Percentiles rank a stretch among this genome's conserved stretches.
These are phyloP conservation scores for Pithecia hirsuta DNA, from an alignment of 2,797 vertebrate genomes.

Conservation along the genomic window DNA sequence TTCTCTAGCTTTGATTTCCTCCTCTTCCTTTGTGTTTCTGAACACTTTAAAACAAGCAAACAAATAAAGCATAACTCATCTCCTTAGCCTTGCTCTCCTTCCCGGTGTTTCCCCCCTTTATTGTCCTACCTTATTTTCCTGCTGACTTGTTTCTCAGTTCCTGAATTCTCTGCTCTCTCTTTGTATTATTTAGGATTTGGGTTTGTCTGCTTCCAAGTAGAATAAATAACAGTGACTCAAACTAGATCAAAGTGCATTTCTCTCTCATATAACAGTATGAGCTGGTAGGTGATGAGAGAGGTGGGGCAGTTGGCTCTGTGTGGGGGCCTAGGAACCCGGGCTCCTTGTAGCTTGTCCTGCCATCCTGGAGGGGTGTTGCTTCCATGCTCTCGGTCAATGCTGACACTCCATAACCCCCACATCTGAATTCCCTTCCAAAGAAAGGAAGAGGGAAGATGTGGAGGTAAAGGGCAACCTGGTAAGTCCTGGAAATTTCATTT, in stretches of 20 bases:
- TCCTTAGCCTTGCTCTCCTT: not conserved
- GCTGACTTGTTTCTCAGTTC: not conserved
- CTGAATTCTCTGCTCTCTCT: not conserved
- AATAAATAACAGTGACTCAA: not conserved
- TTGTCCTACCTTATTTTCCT: not conserved
- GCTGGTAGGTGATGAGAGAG: not conserved
- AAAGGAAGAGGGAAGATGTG: not conserved
- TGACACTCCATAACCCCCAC: not conserved
- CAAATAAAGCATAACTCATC: not conserved
- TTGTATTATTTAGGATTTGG: not conserved
- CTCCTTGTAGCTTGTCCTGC: not conserved
- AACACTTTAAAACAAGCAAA: slow-evolving; percentile 57
- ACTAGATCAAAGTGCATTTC: not conserved
- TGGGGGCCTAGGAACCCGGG: not conserved
- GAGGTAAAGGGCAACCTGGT: not conserved
- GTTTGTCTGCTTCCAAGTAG: not conserved
- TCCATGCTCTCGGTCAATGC: not conserved
- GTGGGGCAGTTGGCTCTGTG: not conserved
- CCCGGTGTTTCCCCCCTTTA: not conserved
- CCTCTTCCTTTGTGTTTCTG: slow-evolving; percentile 15
- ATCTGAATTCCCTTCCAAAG: not conserved
- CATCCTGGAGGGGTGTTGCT: not conserved
- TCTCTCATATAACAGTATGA: not conserved
- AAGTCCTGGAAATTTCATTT: not conserved
- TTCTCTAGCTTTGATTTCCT: slow-evolving; percentile 63